Conservation (phyloP, 2,797 vertebrate genomes). For the Sebastes ruberrimus region DNA sequence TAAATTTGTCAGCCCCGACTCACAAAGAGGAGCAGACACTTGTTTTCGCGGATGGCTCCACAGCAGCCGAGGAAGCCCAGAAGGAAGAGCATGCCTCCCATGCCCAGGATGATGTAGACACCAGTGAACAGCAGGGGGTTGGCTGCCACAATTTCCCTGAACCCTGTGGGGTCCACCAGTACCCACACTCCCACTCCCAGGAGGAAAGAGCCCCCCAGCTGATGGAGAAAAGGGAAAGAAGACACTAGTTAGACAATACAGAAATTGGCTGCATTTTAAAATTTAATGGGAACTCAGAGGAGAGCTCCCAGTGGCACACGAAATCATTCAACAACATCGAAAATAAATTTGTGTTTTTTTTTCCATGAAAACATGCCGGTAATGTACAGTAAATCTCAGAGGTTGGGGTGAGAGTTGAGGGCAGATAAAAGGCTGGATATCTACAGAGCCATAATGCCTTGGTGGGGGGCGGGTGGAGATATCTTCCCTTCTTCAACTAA, state of each 20-base stretch:
- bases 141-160: slow-evolving; percentile 93
- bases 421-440: slow-evolving; percentile 41
- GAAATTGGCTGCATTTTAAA: slow-evolving; percentile 18
- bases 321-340: slow-evolving; percentile 42
- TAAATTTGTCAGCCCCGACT: slow-evolving; percentile 72
- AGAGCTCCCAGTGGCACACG: neutral
- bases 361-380: neutral
- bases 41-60: slow-evolving; percentile 95
- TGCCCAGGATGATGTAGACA: slow-evolving; percentile 92
- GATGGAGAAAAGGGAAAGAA: slow-evolving; percentile 32
- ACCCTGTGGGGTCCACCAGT: slow-evolving; percentile 93
- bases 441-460: slow-evolving; percentile 14
- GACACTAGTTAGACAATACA: slow-evolving; percentile 35
- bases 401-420: slow-evolving; percentile 18
- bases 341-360: slow-evolving; percentile 15
- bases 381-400: slow-evolving; percentile 26
- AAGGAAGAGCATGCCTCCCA: slow-evolving; percentile 95
- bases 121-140: slow-evolving; percentile 94
- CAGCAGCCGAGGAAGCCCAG: slow-evolving; percentile 97
- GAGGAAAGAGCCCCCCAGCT: slow-evolving; percentile 94
- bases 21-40: slow-evolving; percentile 95
- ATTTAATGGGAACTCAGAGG: slow-evolving; percentile 39
- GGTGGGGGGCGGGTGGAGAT: slow-evolving; percentile 29
- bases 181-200: slow-evolving; percentile 95
- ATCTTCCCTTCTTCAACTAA: slow-evolving; percentile 37